Evolutionary conservation across 2,797 vertebrate genomes (phyloP), one percentile per base, ranked within the genome.

Genomic region (Scleropages formosus): DNA sequence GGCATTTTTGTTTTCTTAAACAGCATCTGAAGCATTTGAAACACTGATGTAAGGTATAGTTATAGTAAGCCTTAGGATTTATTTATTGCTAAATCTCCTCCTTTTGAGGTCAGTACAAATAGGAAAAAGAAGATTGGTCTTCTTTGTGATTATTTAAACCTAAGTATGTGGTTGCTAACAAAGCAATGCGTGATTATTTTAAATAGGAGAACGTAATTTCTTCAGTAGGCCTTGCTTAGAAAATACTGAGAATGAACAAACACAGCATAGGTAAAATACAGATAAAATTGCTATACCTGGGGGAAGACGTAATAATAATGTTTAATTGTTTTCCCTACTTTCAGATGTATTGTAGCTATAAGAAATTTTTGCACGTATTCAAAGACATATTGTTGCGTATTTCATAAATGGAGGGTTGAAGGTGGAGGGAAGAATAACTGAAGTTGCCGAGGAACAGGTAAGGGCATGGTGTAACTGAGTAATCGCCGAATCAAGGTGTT

Each of bases 301-400:
- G 44, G 58, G 83, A 88, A 27, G 72, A 75, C 39, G 51, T 67
- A 81, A 81, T 83, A 81, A 84, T 84, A 87, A 87, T 81, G 85
- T 87, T 90, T 87, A 80, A 86, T 84, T 79, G 86, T 75, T 80
- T 66, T 78, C 82, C 85, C 84, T 0, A 10, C 10, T 47, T 78
- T 80, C 39, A 81, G 49, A 71, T 62, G 81, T 80, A 31, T 86
- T 85, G 88, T 86, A 87, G 93, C 91, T 83, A 85, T 84, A 90
- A 94, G 89, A 90, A 91, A 87, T 95, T 95, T 92, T 96, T 95
- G 96, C 95, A 96, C 95, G 93, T 88, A 93, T 90, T 90, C 91
- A 87, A 93, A 90, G 91, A 87, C 83, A 82, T 91, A 88, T 82
- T 89, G 81, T 82, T 90, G 77, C 72, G 53, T 78, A 61, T 86